These are phyloP conservation scores for Trissoscelio sp. DNA, from an alignment of 2,888 invertebrate species.

Conservation along the genomic window DNA sequence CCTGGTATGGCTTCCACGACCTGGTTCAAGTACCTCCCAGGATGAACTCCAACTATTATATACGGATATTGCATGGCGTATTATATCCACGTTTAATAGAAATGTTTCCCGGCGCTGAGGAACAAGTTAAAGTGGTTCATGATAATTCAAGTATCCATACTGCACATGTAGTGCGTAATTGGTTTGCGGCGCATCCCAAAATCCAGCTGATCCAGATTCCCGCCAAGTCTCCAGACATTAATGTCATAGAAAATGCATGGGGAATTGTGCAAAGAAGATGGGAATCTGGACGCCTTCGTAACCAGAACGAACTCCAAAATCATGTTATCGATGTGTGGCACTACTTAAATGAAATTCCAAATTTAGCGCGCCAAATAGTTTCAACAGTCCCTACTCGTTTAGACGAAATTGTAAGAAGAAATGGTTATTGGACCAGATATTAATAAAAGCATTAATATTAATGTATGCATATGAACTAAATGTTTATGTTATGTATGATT, in stretches of 20 bases:
- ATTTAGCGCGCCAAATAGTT: too few species aligned
- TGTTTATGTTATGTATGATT: too few species aligned
- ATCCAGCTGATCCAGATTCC: not conserved
- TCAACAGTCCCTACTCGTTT: too few species aligned
- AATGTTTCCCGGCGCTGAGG: not conserved
- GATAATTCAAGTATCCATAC: conserved; percentile 4
- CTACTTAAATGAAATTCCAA: too few species aligned
- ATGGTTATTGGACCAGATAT: too few species aligned
- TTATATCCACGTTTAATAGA: not conserved
- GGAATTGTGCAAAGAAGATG: conserved; percentile 11
- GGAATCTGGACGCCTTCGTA: not conserved
- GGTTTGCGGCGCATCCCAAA: not conserved
- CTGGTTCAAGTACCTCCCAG: conserved; percentile 1
- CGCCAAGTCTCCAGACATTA: conserved; percentile 13
- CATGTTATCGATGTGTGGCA: too few species aligned
- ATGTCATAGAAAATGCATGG: conserved; percentile 15
- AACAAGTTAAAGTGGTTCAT: not conserved
- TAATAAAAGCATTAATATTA: too few species aligned
- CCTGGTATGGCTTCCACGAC: too few species aligned
- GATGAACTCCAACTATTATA: not conserved
- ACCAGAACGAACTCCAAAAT: not conserved
- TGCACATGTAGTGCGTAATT: not conserved
- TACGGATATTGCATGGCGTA: not conserved
- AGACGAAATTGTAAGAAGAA: too few species aligned
- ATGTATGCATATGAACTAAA: too few species aligned